Base-by-base conservation (phyloP, 2,888 invertebrate genomes). In the Pseudeuparius sepicola region DNA sequence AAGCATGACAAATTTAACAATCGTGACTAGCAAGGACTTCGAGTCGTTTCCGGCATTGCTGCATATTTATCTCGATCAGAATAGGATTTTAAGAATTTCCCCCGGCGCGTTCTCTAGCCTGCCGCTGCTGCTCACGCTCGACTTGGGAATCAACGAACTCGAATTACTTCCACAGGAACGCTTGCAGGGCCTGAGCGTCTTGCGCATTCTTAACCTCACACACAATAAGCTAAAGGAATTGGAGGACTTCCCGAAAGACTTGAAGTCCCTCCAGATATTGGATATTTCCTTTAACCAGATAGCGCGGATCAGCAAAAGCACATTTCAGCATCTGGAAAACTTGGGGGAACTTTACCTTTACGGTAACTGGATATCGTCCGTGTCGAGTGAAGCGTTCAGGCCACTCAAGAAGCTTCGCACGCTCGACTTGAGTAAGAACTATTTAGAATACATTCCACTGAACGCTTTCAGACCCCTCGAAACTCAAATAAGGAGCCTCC, bases 231-330 rank as follows among this genome's bases (percentile, higher is more conserved):
- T 92, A 39, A 79, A 80, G 53, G 82, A 82, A 46, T 64, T 88
- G 32, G 85, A 86, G 59, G 82, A 85, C 53, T 86, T 88, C 56
- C 79, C 85, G 26, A 59, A 68, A 9, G 85, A 88, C 60, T 67
- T 92, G 43, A 75, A 75, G 46, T 76, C 77, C 41, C 64, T 92
- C 46, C 79, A 86, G 63, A 73, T 78, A 44, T 69, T 88, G 42
- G 88, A 89, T 59, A 63, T 88, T 40, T 86, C 88, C 24, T 79
- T 73, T 58, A 89, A 89, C 64, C 84, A 85, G 57, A 73, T 89
- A 53, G 77, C 77, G 43, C 37, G 75, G 52, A 74, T 88, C 45
- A 76, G 73, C 32, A 83, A 78, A 56, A 76, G 74, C 43, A 78
- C 79, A 34, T 88, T 89, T 54, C 73, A 77, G 41, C 73, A 82